Evolutionary conservation across 2,888 invertebrate species (phyloP), one percentile per base, ranked within the genome.

Genomic region (Leucophenga maculata): DNA sequence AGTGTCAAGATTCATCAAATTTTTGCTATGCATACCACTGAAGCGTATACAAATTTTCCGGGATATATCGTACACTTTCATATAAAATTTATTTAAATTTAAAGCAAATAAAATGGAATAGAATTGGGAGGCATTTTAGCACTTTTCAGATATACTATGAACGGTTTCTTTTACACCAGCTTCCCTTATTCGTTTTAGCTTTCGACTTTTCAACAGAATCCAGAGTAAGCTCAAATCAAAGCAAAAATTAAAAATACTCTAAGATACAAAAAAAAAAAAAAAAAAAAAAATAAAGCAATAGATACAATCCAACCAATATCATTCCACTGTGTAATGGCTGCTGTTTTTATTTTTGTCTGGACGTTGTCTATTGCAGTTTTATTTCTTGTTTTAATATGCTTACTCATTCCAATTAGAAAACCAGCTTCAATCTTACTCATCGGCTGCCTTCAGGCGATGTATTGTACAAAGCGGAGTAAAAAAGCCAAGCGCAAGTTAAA

Each of bases 361-460:
- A 48, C n/a, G 62, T 64, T 64, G 62, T 64, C 62, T 64, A 64
- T 64, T 64, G 62, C 62, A 64, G 22, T 64, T 64, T 64, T 64
- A 64, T 64, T 46, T 22, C 8, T 46, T 48, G 20, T 14, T 18
- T 16, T 50, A 50, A n/a, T 50, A 18, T 50, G 8, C 39, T 13
- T 18, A n/a, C 50, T 50, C 50, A 50, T n/a, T 59, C 20, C 20
- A 11, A 14, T 31, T 20, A 32, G 32, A n/a, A 50, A 50, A 18
- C 26, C 46, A 26, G 26, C 48, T 16, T 4, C 50, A 50, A 8
- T n/a, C 50, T 39, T 39, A 39, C 39, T 39, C 39, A 39, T 39
- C 39, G 8, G 39, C 1, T 39, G 39, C 39, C 8, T 39, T 39
- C 11, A 39, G 39, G 39, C 39, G 39, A 39, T 11, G 8, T 39